Evolutionary conservation across 23 tunicate genomes (phyloP).

Genomic region (Halocynthia roretzi): DNA sequence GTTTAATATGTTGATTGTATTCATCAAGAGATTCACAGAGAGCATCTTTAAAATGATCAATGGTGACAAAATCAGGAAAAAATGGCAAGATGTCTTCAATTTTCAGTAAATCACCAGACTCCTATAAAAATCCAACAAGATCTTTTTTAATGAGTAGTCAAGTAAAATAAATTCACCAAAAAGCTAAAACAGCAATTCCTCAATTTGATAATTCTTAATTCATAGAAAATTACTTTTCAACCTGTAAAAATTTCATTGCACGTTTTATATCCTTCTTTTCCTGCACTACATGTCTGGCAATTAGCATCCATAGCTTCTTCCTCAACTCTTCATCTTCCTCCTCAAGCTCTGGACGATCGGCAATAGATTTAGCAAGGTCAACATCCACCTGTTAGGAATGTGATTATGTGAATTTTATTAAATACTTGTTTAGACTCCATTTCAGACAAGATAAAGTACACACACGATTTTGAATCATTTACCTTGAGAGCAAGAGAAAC

Average conservation of each 20-base stretch:
- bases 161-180: neutral
- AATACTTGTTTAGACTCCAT: too few relatives aligned
- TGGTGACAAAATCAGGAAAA: constrained; percentile 96
- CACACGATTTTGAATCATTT: neutral
- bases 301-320: constrained; percentile 81
- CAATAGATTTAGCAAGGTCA: constrained; percentile 72
- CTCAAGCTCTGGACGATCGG: constrained; percentile 56
- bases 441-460: neutral
- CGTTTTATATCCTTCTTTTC: constrained; percentile 73
- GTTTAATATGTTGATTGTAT: constrained; percentile 82
- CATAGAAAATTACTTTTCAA: neutral
- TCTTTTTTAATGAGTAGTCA: neutral
- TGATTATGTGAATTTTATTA: neutral
- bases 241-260: constrained; percentile 82
- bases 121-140: constrained; percentile 17
- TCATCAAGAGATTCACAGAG: constrained; percentile 89
- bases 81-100: constrained; percentile 88
- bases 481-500: constrained; percentile 83
- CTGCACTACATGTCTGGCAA: constrained; percentile 81
- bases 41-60: constrained; percentile 95
- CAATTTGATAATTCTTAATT: neutral
- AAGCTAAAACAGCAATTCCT: neutral
- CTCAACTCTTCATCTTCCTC: constrained; percentile 70
- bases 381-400: constrained; percentile 58
- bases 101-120: constrained; percentile 81